Percentiles rank a stretch among this genome's conserved stretches.
Conservation (phyloP, 1,140 invertebrate species). For the Coelopa frigida region DNA sequence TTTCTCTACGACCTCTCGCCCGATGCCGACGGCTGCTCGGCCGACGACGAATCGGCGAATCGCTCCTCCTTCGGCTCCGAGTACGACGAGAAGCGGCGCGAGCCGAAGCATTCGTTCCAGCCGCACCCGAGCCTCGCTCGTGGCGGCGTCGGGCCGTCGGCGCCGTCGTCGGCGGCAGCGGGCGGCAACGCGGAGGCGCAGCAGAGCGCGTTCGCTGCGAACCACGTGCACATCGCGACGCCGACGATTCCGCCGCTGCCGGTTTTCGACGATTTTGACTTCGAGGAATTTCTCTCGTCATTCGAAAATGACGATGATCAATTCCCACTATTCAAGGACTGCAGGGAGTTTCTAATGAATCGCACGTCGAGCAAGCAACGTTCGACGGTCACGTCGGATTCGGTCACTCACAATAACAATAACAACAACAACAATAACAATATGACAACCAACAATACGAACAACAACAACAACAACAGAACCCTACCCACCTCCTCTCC, state of each 20-base stretch:
- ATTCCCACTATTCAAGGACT: constrained; percentile 43
- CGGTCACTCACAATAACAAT: constrained; percentile 4
- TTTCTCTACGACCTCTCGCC: constrained; percentile 41
- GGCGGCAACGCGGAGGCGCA: constrained; percentile 23
- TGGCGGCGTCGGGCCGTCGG: no score
- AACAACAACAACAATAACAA: constrained; percentile 14
- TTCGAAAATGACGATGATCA: constrained; percentile 48
- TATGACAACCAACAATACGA: constrained; percentile 11
- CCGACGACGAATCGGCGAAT: constrained; percentile 32
- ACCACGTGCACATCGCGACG: constrained; percentile 19
- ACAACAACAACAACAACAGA: constrained; percentile 11
- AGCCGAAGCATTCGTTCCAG: not conserved
- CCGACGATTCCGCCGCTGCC: constrained; percentile 23
- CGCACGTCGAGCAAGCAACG: constrained; percentile 35
- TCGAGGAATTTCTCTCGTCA: constrained; percentile 50
- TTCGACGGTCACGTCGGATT: constrained; percentile 32
- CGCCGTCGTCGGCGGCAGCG: not conserved
- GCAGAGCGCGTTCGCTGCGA: no score
- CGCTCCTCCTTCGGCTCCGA: constrained; percentile 31
- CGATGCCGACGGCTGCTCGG: constrained; percentile 31
- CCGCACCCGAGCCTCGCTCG: constrained; percentile 1
- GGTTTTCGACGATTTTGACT: constrained; percentile 44
- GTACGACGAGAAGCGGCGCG: constrained; percentile 19
- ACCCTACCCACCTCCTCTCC: constrained; percentile 4
- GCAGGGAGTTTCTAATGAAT: constrained; percentile 41